These are phyloP conservation scores for Drosophila aff. DNA, from an alignment of 1,140 invertebrate genomes.

Conservation along the genomic window DNA sequence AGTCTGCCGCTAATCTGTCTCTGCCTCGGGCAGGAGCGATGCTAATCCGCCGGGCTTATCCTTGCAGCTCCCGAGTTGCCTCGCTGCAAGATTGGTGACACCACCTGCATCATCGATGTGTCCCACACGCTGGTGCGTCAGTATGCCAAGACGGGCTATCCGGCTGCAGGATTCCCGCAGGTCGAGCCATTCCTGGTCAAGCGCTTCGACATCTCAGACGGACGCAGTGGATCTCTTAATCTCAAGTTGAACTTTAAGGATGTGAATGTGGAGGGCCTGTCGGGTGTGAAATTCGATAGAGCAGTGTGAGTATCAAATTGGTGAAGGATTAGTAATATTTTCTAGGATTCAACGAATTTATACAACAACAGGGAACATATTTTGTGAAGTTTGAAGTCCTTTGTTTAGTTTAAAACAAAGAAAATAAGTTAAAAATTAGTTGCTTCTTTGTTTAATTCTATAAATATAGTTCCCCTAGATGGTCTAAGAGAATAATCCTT, in stretches of 20 bases:
- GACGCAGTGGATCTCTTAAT: conserved; percentile 70
- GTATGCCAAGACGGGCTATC: conserved; percentile 67
- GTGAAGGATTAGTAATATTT: background rate
- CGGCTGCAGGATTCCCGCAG: conserved; percentile 69
- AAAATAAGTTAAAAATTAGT: background rate
- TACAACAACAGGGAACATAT: too few relatives aligned
- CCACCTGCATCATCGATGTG: conserved; percentile 69
- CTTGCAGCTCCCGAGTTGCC: conserved; percentile 73
- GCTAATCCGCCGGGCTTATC: background rate
- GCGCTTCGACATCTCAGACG: conserved; percentile 76
- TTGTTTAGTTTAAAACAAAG: too few relatives aligned
- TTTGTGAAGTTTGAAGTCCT: too few relatives aligned
- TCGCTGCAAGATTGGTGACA: conserved; percentile 69
- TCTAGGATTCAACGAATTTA: background rate
- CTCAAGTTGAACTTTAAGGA: conserved; percentile 79
- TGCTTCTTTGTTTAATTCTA: background rate
- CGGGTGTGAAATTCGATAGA: conserved; percentile 79
- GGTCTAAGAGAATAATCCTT: background rate
- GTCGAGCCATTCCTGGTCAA: conserved; percentile 78
- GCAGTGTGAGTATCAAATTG: conserved; percentile 71
- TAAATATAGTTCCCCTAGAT: too few relatives aligned
- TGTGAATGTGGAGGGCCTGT: conserved; percentile 76
- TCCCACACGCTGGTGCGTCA: conserved; percentile 61
- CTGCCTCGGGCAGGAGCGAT: background rate
- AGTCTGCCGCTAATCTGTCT: conserved; percentile 26